Conservation (phyloP, 2,888 invertebrate genomes). For the Phorcus lineatus region DNA sequence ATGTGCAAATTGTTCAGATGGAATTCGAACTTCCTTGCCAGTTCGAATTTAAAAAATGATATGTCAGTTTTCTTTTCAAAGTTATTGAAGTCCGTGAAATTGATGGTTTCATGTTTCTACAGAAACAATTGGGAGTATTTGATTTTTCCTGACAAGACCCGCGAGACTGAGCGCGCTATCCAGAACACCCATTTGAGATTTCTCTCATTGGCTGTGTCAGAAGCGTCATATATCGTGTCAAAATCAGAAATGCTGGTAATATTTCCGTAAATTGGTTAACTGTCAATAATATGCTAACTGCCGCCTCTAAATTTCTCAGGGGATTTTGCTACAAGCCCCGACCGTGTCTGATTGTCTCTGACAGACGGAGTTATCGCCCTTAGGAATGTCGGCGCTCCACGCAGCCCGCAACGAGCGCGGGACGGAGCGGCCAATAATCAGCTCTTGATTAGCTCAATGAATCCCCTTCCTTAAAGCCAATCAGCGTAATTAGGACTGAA, state of each 20-base stretch:
- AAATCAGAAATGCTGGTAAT: constrained; percentile 18
- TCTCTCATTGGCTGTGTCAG: background rate
- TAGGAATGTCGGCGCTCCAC: background rate
- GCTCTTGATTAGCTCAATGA: constrained; percentile 21
- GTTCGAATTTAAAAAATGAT: too few relatives aligned
- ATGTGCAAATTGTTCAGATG: too few relatives aligned
- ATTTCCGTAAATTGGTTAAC: constrained; percentile 22
- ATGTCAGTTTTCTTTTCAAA: too few relatives aligned
- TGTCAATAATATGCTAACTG: constrained; percentile 23
- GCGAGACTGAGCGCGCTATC: too few relatives aligned
- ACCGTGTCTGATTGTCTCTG: constrained; percentile 11
- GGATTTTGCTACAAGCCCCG: constrained; percentile 3
- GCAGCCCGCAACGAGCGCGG: background rate
- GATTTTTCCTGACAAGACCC: too few relatives aligned
- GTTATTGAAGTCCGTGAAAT: too few relatives aligned
- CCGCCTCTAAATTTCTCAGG: constrained; percentile 20
- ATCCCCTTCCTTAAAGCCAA: constrained; percentile 22
- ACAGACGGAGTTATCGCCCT: constrained; percentile 20
- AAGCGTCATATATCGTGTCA: background rate
- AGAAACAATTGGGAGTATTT: too few relatives aligned
- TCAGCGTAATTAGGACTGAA: constrained; percentile 25
- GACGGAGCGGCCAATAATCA: constrained; percentile 5
- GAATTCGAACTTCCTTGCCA: too few relatives aligned
- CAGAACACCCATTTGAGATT: too few relatives aligned
- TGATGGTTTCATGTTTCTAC: too few relatives aligned